A percentile compares a stretch with the other conserved stretches of the same genome.
phyloP scores from a whole-genome alignment of 2,797 vertebrate species.

The Galago senegalensis region DNA sequence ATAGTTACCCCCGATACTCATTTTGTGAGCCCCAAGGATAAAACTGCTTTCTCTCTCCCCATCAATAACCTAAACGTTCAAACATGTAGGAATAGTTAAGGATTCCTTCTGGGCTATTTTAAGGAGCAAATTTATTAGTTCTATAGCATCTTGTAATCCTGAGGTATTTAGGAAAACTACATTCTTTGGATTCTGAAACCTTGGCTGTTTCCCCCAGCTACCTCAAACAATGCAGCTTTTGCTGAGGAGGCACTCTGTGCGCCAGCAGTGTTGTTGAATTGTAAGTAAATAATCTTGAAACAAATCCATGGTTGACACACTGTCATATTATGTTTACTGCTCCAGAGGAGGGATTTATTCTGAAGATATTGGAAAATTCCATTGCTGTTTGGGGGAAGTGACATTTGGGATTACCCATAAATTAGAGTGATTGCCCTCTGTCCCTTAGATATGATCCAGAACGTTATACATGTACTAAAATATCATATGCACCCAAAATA shows the following conservation, averaged over 20 bases:
- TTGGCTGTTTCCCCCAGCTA: slow-evolving; percentile 82
- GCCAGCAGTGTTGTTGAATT: slow-evolving; percentile 88
- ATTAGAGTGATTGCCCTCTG: slow-evolving; percentile 86
- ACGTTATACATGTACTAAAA: slow-evolving; percentile 71
- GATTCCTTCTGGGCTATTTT: slow-evolving; percentile 67
- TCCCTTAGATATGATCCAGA: slow-evolving; percentile 74
- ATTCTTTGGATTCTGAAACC: slow-evolving; percentile 88
- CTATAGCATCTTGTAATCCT: slow-evolving; percentile 85
- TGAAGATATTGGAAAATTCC: slow-evolving; percentile 91
- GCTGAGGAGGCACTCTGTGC: slow-evolving; percentile 85
- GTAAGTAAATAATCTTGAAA: slow-evolving; percentile 89
- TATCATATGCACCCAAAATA: slow-evolving; percentile 70
- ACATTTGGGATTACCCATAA: slow-evolving; percentile 86
- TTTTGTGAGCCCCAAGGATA: slow-evolving; percentile 11
- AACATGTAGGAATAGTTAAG: slow-evolving; percentile 62
- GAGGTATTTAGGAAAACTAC: slow-evolving; percentile 88
- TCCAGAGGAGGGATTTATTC: slow-evolving; percentile 87
- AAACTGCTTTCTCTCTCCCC: slow-evolving; percentile 45
- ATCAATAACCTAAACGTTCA: slow-evolving; percentile 76
- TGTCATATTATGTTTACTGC: slow-evolving; percentile 88
- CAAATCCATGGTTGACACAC: slow-evolving; percentile 87
- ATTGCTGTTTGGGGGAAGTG: slow-evolving; percentile 85
- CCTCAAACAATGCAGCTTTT: slow-evolving; percentile 88
- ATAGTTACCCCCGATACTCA: neutral
- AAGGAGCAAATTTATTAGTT: slow-evolving; percentile 84